phyloP scores from a whole-genome alignment of 2,797 vertebrate genomes.

The Carapus acus region DNA sequence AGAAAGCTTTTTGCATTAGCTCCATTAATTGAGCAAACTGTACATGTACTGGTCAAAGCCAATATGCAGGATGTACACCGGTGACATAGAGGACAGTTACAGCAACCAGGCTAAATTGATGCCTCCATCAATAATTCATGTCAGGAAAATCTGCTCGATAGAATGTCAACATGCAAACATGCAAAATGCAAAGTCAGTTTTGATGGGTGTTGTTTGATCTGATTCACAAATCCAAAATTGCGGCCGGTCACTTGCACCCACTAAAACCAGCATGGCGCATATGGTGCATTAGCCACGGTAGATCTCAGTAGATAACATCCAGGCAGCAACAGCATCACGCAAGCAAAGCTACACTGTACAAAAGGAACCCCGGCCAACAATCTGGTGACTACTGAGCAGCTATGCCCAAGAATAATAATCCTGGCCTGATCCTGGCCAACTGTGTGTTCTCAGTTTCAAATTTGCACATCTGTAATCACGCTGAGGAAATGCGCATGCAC shows the following conservation, averaged over 20 bases:
- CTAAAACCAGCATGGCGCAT: conserved; percentile 49
- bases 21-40: background rate
- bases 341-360: conserved; percentile 5
- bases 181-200: too few relatives aligned
- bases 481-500: conserved; percentile 35
- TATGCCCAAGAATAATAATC: conserved; percentile 13
- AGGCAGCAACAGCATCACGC: conserved; percentile 17
- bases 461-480: conserved; percentile 32
- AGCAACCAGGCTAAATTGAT: conserved; percentile 11
- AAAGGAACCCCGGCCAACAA: conserved; percentile 23
- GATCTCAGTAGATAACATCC: conserved; percentile 26
- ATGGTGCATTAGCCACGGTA: conserved; percentile 42
- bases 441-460: conserved; percentile 31
- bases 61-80: conserved; percentile 24
- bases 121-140: conserved; percentile 56
- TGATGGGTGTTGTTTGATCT: too few relatives aligned
- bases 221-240: conserved; percentile 23
- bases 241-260: conserved; percentile 32
- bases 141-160: background rate
- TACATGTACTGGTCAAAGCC: conserved; percentile 17
- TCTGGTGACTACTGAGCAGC: conserved; percentile 18
- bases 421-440: conserved; percentile 17
- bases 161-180: conserved; percentile 44
- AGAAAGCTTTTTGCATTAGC: background rate
- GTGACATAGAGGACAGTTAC: conserved; percentile 29